Evolutionary conservation across 2,113 vertebrate genomes (phyloP).

Genomic region (Nasalis larvatus): DNA sequence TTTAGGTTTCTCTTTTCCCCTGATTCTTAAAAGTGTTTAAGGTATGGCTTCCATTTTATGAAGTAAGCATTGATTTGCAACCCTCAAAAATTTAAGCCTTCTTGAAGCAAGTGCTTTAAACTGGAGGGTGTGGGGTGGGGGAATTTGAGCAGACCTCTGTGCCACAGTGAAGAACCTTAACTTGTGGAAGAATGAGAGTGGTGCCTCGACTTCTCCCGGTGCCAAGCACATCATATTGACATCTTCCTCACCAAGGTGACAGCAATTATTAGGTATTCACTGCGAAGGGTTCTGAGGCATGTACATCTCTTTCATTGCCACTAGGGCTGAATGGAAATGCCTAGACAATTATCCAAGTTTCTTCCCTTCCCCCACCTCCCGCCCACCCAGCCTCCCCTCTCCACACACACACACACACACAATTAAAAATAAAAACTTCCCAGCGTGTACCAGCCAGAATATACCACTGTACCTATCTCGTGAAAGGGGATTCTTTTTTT

Average conservation of each 20-base stretch:
- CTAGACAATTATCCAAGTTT: constrained; percentile 61
- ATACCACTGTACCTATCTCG: constrained; percentile 29
- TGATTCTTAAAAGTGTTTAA: constrained; percentile 37
- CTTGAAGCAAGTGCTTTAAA: constrained; percentile 9
- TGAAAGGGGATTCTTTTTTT: constrained; percentile 1
- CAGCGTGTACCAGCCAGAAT: constrained; percentile 26
- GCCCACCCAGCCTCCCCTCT: background rate
- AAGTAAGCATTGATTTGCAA: constrained; percentile 60
- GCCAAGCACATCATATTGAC: constrained; percentile 63
- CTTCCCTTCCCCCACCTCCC: background rate
- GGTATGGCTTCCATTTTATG: constrained; percentile 54
- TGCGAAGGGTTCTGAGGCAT: constrained; percentile 60
- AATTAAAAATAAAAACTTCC: constrained; percentile 51
- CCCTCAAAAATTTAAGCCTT: constrained; percentile 56
- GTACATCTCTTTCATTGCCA: constrained; percentile 67
- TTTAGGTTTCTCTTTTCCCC: constrained; percentile 15
- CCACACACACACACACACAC: background rate
- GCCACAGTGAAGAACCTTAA: background rate
- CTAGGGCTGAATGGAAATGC: constrained; percentile 66
- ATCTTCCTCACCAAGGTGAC: constrained; percentile 70
- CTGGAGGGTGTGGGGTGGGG: background rate
- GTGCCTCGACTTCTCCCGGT: constrained; percentile 40
- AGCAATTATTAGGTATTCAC: constrained; percentile 64
- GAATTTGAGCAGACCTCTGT: constrained; percentile 11
- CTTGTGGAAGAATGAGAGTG: constrained; percentile 40